These are phyloP conservation scores for Mercenaria mercenaria DNA, from an alignment of 1,140 invertebrate species.

Conservation along the genomic window DNA sequence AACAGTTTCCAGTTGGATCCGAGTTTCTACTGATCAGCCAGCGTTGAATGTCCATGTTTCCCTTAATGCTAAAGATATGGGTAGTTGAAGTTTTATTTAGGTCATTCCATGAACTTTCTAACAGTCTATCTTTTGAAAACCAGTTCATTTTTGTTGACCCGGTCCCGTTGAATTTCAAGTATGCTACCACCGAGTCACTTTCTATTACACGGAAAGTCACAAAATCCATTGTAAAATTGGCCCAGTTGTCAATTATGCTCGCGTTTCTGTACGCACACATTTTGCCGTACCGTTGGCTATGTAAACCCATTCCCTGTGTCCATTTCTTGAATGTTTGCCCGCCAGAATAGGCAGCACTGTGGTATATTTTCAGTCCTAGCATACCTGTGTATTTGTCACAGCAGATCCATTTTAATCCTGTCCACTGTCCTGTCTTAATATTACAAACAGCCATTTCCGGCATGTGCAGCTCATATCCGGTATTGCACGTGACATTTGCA, in stretches of 20 bases:
- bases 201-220: not conserved
- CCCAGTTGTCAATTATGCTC: not conserved
- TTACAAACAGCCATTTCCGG: no score
- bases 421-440: no score
- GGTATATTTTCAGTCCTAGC: no score
- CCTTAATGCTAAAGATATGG: not conserved
- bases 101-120: not conserved
- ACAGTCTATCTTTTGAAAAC: not conserved
- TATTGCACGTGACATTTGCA: no score
- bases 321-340: no score
- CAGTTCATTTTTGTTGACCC: not conserved
- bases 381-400: no score
- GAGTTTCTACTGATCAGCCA: not conserved
- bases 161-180: not conserved
- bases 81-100: not conserved
- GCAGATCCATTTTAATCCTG: no score
- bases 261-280: no score
- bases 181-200: not conserved
- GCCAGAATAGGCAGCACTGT: no score
- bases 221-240: not conserved
- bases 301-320: no score
- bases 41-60: not conserved
- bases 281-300: no score
- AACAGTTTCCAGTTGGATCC: not conserved
- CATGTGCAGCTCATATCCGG: no score